Conservation (phyloP, 2,113 vertebrate species). For the Haemorhous mexicanus region DNA sequence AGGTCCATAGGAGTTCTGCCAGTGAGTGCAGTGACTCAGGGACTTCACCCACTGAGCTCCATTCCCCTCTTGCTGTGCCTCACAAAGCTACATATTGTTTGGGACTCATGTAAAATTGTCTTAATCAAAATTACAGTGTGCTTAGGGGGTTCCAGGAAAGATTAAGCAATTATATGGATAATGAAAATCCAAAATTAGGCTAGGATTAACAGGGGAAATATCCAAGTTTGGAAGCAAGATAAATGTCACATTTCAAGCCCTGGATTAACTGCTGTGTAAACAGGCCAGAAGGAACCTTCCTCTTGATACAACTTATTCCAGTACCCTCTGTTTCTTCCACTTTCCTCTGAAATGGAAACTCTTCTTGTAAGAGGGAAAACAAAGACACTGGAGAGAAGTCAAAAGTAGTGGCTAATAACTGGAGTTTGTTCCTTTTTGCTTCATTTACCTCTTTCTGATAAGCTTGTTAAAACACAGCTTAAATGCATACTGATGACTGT, state of each 20-base stretch:
- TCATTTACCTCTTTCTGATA: not conserved
- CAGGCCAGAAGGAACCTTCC: not conserved
- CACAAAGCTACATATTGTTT: slow-evolving; percentile 12
- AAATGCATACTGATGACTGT: not conserved
- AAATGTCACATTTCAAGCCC: not conserved
- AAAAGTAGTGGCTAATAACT: not conserved
- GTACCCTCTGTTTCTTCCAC: not conserved
- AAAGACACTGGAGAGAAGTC: not conserved
- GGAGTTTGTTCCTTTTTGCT: not conserved
- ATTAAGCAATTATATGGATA: slow-evolving; percentile 47
- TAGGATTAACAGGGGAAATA: slow-evolving; percentile 27
- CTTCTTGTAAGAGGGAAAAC: not conserved
- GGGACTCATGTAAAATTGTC: not conserved
- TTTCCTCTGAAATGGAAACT: not conserved
- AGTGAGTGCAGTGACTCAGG: not conserved
- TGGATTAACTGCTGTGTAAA: not conserved
- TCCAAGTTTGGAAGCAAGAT: slow-evolving; percentile 49
- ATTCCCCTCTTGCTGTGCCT: slow-evolving; percentile 2
- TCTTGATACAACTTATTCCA: not conserved
- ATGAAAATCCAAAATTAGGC: slow-evolving; percentile 50
- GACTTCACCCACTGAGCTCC: slow-evolving; percentile 32
- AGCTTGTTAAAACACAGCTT: not conserved
- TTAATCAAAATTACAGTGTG: slow-evolving; percentile 29
- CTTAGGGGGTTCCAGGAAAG: slow-evolving; percentile 12
- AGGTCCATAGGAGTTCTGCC: not conserved